Base-by-base conservation (phyloP, 2,888 invertebrate species). In the Parnassius mnemosyne region DNA sequence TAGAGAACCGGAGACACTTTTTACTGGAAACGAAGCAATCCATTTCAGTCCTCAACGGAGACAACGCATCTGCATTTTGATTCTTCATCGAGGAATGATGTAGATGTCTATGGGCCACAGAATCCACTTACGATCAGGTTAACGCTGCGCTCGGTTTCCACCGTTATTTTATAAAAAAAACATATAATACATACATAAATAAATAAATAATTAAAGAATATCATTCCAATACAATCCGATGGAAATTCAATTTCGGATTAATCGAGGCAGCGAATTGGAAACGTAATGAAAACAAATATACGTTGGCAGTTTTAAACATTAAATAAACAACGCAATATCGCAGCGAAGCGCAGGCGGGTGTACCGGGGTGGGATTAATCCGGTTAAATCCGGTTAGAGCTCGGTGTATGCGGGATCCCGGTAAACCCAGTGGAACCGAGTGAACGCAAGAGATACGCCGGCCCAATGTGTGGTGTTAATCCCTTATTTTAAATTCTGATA, bases 401-500 rank as follows among this genome's bases (percentile, higher is more conserved):
- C 75, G 78, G 74, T 71, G 77, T 77, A 76, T 68, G 57, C 70
- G 79, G 79, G 80, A 83, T 81, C 75, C 80, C 74, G 71, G 70
- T 65, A 69, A 76, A 74, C 77, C 73, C 76, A 74, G 61, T 68
- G 68, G 73, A 73, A 74, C 72, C 74, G 77, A 77, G 81, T 74
- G 79, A 77, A 81, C 72, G 73, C 65, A 79, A 81, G 86, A 85
- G 86, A 87, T 83, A 83, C 72, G 68, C 68, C 79, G 76, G 78
- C 79, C 83, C 76, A 79, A 82, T 75, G 74, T 79, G 76, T 80
- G 79, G 86, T 84, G 88, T 80, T 92, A 92, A 91, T 88, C 88
- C 88, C 83, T 34, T 77, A 78, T 85, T 91, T 89, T 89, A 89
- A 92, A 89, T 87, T 85, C 83, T 85, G 85, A 86, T 88, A 87